Evolutionary conservation across 2,888 invertebrate species (phyloP).

Genomic region (Tetropium fuscum): DNA sequence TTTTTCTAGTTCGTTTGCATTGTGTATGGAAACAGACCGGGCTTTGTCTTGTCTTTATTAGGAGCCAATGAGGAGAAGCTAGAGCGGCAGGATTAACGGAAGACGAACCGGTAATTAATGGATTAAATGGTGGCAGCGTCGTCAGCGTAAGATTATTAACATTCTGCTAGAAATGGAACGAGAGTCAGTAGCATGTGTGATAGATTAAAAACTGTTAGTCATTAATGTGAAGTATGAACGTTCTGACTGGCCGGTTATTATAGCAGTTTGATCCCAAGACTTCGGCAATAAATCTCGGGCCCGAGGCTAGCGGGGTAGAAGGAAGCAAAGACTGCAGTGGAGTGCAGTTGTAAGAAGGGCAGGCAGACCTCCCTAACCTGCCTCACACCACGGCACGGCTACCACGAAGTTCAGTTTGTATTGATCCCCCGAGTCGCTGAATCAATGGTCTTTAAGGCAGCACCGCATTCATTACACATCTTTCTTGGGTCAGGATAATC

Average conservation of each 20-base stretch:
- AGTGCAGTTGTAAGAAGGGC: constrained; percentile 56
- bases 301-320: constrained; percentile 51
- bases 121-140: constrained; percentile 46
- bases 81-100: constrained; percentile 38
- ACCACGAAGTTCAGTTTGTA: constrained; percentile 62
- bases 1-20: constrained; percentile 46
- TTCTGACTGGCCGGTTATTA: too few relatives aligned
- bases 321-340: constrained; percentile 62
- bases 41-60: constrained; percentile 50
- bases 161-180: constrained; percentile 36
- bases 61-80: constrained; percentile 42
- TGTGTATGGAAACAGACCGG: constrained; percentile 37
- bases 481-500: constrained; percentile 5
- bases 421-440: constrained; percentile 63
- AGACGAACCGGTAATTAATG: constrained; percentile 48
- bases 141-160: constrained; percentile 51
- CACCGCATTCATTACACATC: constrained; percentile 51
- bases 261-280: too few relatives aligned
- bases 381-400: constrained; percentile 61
- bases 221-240: too few relatives aligned
- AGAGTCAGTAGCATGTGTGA: too few relatives aligned
- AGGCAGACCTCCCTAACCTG: constrained; percentile 63
- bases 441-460: constrained; percentile 63
- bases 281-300: too few relatives aligned
- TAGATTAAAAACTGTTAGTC: too few relatives aligned